These are phyloP conservation scores for Tyria jacobaeae DNA, from an alignment of 2,888 invertebrate species.

Conservation along the genomic window DNA sequence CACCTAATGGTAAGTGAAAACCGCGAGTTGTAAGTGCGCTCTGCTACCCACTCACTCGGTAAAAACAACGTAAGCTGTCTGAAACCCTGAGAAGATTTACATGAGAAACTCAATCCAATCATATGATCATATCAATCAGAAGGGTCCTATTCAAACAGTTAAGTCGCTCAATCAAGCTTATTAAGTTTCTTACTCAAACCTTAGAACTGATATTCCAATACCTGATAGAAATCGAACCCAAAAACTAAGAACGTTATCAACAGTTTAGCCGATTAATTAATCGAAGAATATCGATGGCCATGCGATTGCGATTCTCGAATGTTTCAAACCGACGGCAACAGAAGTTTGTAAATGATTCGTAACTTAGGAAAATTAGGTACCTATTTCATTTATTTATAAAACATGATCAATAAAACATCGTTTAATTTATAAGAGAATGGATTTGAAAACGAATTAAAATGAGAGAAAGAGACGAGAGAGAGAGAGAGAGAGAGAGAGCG, in stretches of 20 bases:
- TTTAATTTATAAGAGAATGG: too few relatives aligned
- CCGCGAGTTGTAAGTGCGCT: too few relatives aligned
- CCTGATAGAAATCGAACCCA: slow-evolving; percentile 14
- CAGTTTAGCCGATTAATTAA: slow-evolving; percentile 47
- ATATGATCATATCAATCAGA: slow-evolving; percentile 1
- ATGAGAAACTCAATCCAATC: slow-evolving; percentile 5
- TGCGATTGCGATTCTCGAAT: slow-evolving; percentile 39
- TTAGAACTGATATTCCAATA: slow-evolving; percentile 12
- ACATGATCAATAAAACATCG: too few relatives aligned
- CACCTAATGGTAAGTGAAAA: too few relatives aligned
- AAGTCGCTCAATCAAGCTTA: slow-evolving; percentile 10
- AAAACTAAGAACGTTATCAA: slow-evolving; percentile 24
- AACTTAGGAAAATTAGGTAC: slow-evolving; percentile 1
- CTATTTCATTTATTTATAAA: not conserved
- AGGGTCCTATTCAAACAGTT: slow-evolving; percentile 12
- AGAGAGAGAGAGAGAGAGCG: too few relatives aligned
- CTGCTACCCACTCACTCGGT: too few relatives aligned
- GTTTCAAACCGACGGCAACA: slow-evolving; percentile 39
- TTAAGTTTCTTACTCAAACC: slow-evolving; percentile 6
- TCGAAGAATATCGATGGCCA: slow-evolving; percentile 31
- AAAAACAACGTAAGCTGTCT: too few relatives aligned
- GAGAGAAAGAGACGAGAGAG: too few relatives aligned
- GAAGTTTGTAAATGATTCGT: slow-evolving; percentile 28
- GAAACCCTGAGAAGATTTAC: too few relatives aligned
- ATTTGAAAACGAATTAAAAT: too few relatives aligned